Evolutionary conservation across 2,113 vertebrate genomes (phyloP).

Genomic region (Gasterosteus aculeatus): DNA sequence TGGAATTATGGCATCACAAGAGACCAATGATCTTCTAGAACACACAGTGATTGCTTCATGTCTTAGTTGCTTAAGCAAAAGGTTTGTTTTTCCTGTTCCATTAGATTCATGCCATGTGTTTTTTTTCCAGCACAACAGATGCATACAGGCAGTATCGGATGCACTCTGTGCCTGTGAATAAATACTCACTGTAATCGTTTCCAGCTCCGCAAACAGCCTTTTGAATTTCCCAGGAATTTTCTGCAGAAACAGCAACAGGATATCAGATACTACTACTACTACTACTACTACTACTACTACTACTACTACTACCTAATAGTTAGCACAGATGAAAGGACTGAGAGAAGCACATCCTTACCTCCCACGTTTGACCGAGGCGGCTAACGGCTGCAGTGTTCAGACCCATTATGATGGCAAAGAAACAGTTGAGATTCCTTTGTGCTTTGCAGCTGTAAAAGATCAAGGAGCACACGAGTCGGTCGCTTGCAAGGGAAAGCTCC

Average conservation of each 20-base stretch:
- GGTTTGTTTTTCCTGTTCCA: slow-evolving; percentile 1
- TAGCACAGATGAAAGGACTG: not conserved
- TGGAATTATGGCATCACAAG: slow-evolving; percentile 12
- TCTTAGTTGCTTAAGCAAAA: not conserved
- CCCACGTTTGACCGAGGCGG: slow-evolving; percentile 95
- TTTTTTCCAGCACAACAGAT: not conserved
- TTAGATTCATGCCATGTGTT: not conserved
- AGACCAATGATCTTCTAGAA: slow-evolving; percentile 25
- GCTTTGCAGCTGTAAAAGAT: slow-evolving; percentile 89
- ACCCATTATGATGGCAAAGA: slow-evolving; percentile 98
- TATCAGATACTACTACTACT: not conserved
- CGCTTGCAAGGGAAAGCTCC: not conserved
- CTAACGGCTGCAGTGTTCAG: slow-evolving; percentile 95
- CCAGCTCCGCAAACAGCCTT: slow-evolving; percentile 96
- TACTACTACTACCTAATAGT: not conserved
- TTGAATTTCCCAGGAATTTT: slow-evolving; percentile 98
- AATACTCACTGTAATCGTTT: slow-evolving; percentile 89
- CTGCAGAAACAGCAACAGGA: slow-evolving; percentile 72
- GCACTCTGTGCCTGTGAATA: not conserved
- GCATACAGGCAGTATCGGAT: not conserved
- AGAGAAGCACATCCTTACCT: slow-evolving; percentile 81
- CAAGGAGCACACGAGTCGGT: slow-evolving; percentile 7
- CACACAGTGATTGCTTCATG: slow-evolving; percentile 1
- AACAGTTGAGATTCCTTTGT: slow-evolving; percentile 95
- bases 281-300: not conserved